A percentile compares a stretch with the other conserved stretches of the same genome.
Evolutionary conservation across 30 jellyfish, hydroid and myxozoan species (phyloP).

Genomic region (Pseudorhiza aurosa): DNA sequence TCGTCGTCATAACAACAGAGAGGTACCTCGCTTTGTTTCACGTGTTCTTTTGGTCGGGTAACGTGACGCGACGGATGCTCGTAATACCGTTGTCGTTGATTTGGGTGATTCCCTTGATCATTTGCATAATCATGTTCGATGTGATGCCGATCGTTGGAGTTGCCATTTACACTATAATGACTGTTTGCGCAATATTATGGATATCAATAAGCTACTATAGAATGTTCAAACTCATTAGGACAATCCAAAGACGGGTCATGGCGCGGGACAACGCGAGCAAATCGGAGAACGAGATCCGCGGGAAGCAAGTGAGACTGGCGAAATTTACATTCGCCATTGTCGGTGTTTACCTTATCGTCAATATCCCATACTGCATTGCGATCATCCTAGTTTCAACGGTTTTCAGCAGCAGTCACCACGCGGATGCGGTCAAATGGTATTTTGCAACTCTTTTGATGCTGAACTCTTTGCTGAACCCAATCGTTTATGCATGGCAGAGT

Average conservation of each 20-base stretch:
- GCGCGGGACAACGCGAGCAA: neutral
- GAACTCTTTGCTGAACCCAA: conserved; percentile 33
- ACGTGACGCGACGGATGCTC: conserved; percentile 25
- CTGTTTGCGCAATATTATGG: conserved; percentile 20
- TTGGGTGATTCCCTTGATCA: conserved; percentile 34
- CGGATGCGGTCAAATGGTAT: conserved; percentile 19
- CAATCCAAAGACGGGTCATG: conserved; percentile 30
- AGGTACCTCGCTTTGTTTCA: conserved; percentile 57
- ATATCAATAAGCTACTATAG: conserved; percentile 30
- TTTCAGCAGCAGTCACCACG: neutral
- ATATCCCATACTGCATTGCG: conserved; percentile 46
- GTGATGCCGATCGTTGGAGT: conserved; percentile 16
- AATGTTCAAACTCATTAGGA: conserved; percentile 31
- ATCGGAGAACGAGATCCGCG: conserved; percentile 23
- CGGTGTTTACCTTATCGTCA: conserved; percentile 13
- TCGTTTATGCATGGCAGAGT: conserved; percentile 70
- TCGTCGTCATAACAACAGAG: conserved; percentile 47
- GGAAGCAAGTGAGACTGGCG: conserved; percentile 58
- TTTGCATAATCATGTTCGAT: conserved; percentile 34
- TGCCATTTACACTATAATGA: conserved; percentile 11
- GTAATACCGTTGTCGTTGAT: conserved; percentile 31
- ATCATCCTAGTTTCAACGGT: conserved; percentile 6
- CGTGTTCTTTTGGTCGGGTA: conserved; percentile 36
- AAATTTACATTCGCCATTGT: conserved; percentile 25
- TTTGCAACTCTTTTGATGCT: conserved; percentile 27